phyloP scores from a whole-genome alignment of 2,113 vertebrate species.

The Anser cygnoides region DNA sequence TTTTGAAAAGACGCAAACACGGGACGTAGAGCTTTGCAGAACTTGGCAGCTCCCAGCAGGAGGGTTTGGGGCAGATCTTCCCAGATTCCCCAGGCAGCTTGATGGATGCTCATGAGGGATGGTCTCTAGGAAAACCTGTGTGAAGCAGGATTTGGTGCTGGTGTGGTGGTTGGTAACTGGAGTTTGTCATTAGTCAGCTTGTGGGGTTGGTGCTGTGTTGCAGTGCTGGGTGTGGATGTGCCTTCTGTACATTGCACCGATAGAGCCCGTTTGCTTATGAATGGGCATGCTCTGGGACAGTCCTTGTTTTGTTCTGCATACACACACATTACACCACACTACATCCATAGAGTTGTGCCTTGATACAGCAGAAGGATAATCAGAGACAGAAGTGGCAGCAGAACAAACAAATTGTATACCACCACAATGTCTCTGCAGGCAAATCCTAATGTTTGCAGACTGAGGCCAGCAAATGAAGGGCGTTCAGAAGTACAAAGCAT shows the following conservation, averaged over 20 bases:
- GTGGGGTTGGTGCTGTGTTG: accelerated
- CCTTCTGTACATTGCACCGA: neutral
- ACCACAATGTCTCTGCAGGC: neutral
- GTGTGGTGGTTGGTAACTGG: neutral
- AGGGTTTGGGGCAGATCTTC: neutral
- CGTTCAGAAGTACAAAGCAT: conserved; percentile 10
- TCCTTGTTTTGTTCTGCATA: neutral
- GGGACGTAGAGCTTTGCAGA: neutral
- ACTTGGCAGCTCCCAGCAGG: neutral
- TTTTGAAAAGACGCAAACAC: neutral
- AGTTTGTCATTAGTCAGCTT: neutral
- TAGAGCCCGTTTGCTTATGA: neutral
- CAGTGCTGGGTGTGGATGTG: neutral
- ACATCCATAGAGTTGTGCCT: neutral
- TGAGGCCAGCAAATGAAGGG: conserved; percentile 1
- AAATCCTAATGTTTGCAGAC: neutral
- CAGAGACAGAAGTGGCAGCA: conserved; percentile 10
- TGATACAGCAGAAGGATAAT: neutral
- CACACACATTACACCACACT: neutral
- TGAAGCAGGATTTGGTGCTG: neutral
- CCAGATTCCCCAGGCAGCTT: accelerated
- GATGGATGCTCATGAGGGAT: accelerated
- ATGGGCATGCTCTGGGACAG: neutral
- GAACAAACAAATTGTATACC: conserved; percentile 32
- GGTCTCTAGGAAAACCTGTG: neutral